phyloP scores from a whole-genome alignment of 1,140 invertebrate species.

The Lamellibrachia luymesi region DNA sequence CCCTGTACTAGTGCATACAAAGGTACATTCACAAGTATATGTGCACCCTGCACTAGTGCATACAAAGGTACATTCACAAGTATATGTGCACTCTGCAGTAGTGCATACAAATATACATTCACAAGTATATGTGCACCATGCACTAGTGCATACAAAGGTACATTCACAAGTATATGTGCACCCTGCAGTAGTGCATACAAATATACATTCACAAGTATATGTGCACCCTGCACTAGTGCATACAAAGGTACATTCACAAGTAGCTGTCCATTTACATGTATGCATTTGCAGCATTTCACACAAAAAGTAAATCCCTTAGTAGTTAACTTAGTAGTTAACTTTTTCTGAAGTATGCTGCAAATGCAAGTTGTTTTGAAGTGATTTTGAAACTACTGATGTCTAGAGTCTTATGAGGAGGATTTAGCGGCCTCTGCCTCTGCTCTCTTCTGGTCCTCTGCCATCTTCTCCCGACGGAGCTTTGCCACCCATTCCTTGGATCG shows the following conservation, averaged over 20 bases:
- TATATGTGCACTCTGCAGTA: no score
- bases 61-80: no score
- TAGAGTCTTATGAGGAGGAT: not conserved
- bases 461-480: not conserved
- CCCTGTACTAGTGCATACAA: no score
- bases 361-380: not conserved
- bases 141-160: not conserved
- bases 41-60: no score
- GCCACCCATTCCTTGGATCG: not conserved
- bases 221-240: not conserved
- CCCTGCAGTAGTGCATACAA: not conserved
- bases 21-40: no score
- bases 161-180: not conserved
- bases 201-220: not conserved
- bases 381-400: not conserved
- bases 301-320: not conserved
- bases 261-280: not conserved
- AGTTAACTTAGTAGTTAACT: not conserved
- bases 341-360: not conserved
- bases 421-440: not conserved
- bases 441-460: not conserved
- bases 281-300: not conserved
- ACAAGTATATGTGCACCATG: not conserved
- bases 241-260: not conserved
- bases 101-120: not conserved